Evolutionary conservation across 2,888 invertebrate species (phyloP).

Genomic region (Cheilosia impressa): DNA sequence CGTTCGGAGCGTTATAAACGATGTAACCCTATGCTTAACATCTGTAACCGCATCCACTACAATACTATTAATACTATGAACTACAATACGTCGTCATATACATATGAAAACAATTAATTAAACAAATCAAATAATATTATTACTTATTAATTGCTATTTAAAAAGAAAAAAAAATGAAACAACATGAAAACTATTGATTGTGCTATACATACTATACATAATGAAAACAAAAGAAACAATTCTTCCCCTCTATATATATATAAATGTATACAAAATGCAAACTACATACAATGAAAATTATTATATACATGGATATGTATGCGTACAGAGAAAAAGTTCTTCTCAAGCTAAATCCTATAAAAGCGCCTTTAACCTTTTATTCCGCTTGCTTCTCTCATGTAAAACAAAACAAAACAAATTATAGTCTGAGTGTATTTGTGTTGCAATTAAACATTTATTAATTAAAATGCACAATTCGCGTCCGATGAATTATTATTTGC

Average conservation of each 20-base stretch:
- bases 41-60: slow-evolving; percentile 54
- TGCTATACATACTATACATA: slow-evolving; percentile 52
- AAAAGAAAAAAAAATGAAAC: slow-evolving; percentile 2
- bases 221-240: slow-evolving; percentile 16
- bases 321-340: slow-evolving; percentile 10
- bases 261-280: slow-evolving; percentile 32
- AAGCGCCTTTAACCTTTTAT: slow-evolving; percentile 1
- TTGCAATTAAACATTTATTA: slow-evolving; percentile 19
- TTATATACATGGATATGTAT: slow-evolving; percentile 36
- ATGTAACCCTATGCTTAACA: slow-evolving; percentile 7
- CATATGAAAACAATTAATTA: slow-evolving; percentile 38
- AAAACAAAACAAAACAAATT: neutral
- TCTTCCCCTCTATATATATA: slow-evolving; percentile 38
- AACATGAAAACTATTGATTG: slow-evolving; percentile 55
- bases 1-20: slow-evolving; percentile 85
- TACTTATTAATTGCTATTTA: slow-evolving; percentile 65
- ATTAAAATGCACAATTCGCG: slow-evolving; percentile 10
- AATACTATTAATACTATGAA: slow-evolving; percentile 48
- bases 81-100: slow-evolving; percentile 24
- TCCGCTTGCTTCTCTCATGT: neutral
- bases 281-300: slow-evolving; percentile 50
- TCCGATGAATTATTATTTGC: slow-evolving; percentile 6
- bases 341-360: slow-evolving; percentile 67
- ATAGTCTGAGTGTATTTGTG: slow-evolving; percentile 50
- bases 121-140: slow-evolving; percentile 54